Evolutionary conservation across 2,888 invertebrate genomes (phyloP), one percentile per base, ranked within the genome.

Genomic region (Acleris literana): DNA sequence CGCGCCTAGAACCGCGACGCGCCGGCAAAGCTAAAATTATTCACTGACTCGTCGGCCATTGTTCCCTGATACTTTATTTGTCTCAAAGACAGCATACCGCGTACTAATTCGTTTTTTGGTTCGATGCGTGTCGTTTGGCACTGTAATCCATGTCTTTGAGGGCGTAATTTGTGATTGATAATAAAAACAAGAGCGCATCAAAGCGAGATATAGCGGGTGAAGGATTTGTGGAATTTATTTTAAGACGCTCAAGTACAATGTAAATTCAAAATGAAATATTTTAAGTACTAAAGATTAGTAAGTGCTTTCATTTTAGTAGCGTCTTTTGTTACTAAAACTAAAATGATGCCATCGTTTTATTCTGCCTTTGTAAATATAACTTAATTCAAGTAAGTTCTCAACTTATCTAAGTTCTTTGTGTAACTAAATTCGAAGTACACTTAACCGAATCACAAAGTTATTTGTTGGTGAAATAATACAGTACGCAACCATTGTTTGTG

Each of bases 61-160:
- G 92, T 92, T 91, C 90, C 85, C 86, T 81, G 82, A 85, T 90
- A 90, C 87, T 92, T 91, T 91, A 90, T 91, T 88, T 92, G 87
- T 86, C 82, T 83, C 79, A 52, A 68, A 74, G 72, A 69, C 59
- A 64, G 63, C 55, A 57, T 57, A 46, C 64, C 65, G 51, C 63
- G 59, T 77, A 70, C 69, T 72, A 77, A 74, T 82, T 75, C 75
- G 78, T 84, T 86, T 86, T 88, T 89, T 87, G 83, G 80, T 81
- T 78, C 82, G 86, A 81, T 82, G 82, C 84, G 83, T 85, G 83
- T 86, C 85, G 82, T 76, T 85, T 81, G 78, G 77, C 75, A 76
- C 80, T 81, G 83, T 86, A 86, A 87, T 87, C 81, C 82, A 77
- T 80, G 79, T 78, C 83, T 78, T 80, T 79, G 75, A 77, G 72